phyloP scores from a whole-genome alignment of 2,113 vertebrate genomes.

The Myotis yumanensis region DNA sequence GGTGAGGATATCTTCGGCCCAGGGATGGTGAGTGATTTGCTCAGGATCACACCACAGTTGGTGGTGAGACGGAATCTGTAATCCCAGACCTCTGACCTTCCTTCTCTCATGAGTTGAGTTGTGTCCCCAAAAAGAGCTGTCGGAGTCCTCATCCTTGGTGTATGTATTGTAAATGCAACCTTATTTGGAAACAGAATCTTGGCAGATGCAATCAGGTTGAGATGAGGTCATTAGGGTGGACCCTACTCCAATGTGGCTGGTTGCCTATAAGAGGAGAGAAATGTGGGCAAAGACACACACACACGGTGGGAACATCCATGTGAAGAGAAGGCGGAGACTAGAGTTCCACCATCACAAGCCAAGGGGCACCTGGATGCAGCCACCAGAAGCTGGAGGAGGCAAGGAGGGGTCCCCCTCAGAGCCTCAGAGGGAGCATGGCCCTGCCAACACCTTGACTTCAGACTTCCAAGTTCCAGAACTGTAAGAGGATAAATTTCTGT shows the following conservation, averaged over 20 bases:
- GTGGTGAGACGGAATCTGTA: not conserved
- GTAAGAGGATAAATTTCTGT: not conserved
- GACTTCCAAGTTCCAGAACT: not conserved
- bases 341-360: not conserved
- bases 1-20: not conserved
- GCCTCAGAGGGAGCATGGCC: accelerated
- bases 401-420: not conserved
- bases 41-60: not conserved
- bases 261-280: not conserved
- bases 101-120: not conserved
- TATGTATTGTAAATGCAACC: too few relatives aligned
- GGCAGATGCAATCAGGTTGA: too few relatives aligned
- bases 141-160: not conserved
- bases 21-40: not conserved
- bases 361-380: not conserved
- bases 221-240: not conserved
- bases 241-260: not conserved
- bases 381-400: not conserved
- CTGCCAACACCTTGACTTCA: not conserved
- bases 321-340: not conserved
- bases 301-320: not conserved
- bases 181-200: not conserved
- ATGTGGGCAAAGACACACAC: not conserved
- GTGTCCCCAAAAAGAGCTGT: not conserved
- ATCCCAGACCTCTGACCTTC: not conserved